Evolutionary conservation across 2,113 vertebrate species (phyloP), one percentile per base, ranked within the genome.

Genomic region (Strigops habroptila): DNA sequence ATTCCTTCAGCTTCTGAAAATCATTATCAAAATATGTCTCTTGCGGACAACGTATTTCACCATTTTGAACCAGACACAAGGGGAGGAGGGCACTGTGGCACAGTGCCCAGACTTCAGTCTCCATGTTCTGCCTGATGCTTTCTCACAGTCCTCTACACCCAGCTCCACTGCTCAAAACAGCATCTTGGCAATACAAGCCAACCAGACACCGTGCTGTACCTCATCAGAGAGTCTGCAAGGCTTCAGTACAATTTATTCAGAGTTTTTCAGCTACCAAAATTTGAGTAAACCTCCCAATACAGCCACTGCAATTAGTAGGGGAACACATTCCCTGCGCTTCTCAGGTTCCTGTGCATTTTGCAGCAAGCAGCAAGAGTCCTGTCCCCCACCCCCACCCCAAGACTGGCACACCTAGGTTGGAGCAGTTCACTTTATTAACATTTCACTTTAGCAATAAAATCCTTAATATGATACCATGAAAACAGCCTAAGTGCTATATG

Each of bases 361-460:
- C 5, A 3, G 30, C 6, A 48, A 65, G 23, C 23, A n/a, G 19
- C 0, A 0, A 39, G 33, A 78, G 22, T 30, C 16, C 15, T 3
- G 9, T 7, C 1, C 1, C 1, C 1, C n/a, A n/a, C n/a, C n/a
- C 2, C 31, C 5, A 4, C 14, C 68, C 31, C 13, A 28, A 49
- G 18, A 19, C 12, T 19, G 24, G 21, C 12, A 49, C 8, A 15
- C 3, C 27, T 33, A 33, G 1, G 11, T 9, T 15, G 24, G 27
- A 86, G 44, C 31, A 65, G 18, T 11, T 80, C 31, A 49, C 22
- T 35, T 69, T 10, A 59, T 57, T 30, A 49, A 19, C 10, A 5
- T 41, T 71, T 53, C n/a, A 39, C 24, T 44, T 53, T 4, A n/a
- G 49, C 14, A 64, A 53, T 33, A 28, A 48, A 57, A 65, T 39